Evolutionary conservation across 2,113 vertebrate species (phyloP), one percentile per base, ranked within the genome.

Genomic region (Sclerurus mexicanus): DNA sequence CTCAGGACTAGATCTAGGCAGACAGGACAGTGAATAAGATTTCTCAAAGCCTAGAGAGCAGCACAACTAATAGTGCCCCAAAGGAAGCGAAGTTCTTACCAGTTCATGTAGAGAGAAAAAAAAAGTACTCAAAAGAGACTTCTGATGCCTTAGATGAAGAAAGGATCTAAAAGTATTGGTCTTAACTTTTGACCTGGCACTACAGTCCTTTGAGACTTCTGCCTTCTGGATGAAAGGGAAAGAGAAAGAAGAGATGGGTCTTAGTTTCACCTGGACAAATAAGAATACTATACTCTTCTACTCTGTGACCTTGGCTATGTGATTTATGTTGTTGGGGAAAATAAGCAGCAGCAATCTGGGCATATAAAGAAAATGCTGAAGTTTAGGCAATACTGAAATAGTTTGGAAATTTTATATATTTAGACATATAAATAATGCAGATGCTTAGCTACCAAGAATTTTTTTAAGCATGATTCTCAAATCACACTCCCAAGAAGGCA

Each of bases 111-210:
- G 18, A 91, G 16, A 84, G 42, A 18, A 27, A 85, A 53, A 82
- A 81, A 79, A 79, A 59, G 24, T 85, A 68, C 69, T 87, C 58
- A 75, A 79, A 95, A 89, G 39, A 88, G 18, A 39, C 10, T 85
- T 93, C 62, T 93, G 50, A 88, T 68, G 40, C 30, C 67, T 95
- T 85, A 83, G 25, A 68, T 78, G 71, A 80, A 94, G 59, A 87
- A 93, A 94, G 39, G 33, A 86, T 85, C 46, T 93, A 74, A 95
- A 91, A 33, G 5, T 59, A 76, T 28, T 58, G 14, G 59, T 92
- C 64, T 93, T 86, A 85, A 87, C 79, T 92, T 93, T 83, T 96
- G 91, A 94, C 90, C 75, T 39, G 42, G 6, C 78, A 85, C 63
- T 90, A 49, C 7, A 44, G 55, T 89, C 89, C 58, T 59, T 62